These are phyloP conservation scores for Saguinus midas DNA, from an alignment of 2,113 vertebrate genomes.

Conservation along the genomic window DNA sequence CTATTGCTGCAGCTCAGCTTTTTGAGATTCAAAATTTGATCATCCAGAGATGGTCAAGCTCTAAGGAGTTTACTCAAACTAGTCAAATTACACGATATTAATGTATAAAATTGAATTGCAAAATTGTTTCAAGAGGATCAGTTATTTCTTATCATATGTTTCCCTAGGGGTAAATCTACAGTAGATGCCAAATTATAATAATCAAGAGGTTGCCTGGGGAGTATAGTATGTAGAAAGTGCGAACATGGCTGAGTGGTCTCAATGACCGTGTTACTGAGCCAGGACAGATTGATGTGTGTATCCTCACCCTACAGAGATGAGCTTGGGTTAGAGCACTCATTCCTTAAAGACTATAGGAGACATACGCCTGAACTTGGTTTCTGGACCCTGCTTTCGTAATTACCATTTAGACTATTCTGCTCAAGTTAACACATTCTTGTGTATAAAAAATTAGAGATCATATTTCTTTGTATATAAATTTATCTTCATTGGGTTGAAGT, in stretches of 20 bases:
- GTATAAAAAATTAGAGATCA: neutral
- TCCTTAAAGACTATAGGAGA: neutral
- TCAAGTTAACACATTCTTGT: neutral
- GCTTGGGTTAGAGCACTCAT: neutral
- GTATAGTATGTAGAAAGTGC: neutral
- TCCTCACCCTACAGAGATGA: neutral
- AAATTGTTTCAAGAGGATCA: neutral
- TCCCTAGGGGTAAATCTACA: neutral
- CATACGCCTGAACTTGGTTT: neutral
- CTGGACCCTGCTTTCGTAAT: neutral
- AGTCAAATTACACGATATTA: neutral
- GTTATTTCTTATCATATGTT: neutral
- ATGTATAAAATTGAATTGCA: neutral
- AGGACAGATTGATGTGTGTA: neutral
- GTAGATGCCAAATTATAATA: neutral
- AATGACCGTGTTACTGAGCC: neutral
- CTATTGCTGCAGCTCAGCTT: neutral
- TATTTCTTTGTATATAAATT: conserved; percentile 4
- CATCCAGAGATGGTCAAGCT: neutral
- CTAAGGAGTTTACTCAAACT: neutral
- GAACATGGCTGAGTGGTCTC: neutral
- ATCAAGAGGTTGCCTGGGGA: neutral
- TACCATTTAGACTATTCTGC: neutral
- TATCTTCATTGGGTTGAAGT: neutral
- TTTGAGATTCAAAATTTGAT: conserved; percentile 22